These are phyloP conservation scores for Pipistrellus pygmaeus DNA, from an alignment of 2,797 vertebrate genomes.

Conservation along the genomic window DNA sequence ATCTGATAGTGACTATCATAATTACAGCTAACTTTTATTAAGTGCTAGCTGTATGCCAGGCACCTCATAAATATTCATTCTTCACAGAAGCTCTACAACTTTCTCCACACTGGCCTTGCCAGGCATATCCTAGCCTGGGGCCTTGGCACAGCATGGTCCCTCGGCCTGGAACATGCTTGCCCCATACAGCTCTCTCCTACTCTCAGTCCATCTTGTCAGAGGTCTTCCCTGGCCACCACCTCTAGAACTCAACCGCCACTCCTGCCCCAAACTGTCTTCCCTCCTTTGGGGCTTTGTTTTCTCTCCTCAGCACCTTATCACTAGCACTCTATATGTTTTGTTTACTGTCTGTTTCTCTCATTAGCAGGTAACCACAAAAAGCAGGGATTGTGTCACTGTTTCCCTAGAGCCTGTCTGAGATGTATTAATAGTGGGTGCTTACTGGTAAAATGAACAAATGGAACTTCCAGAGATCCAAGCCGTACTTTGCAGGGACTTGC, in stretches of 20 bases:
- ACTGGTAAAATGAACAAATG: not conserved
- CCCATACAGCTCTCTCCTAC: not conserved
- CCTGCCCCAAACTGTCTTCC: not conserved
- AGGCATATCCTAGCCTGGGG: not conserved
- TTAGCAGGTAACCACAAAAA: not conserved
- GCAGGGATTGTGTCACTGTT: not conserved
- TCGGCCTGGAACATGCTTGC: not conserved
- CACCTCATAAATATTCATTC: not conserved
- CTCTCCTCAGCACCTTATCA: not conserved
- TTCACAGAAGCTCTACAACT: not conserved
- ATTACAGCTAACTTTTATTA: not conserved
- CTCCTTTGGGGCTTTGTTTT: not conserved
- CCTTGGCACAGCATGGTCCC: not conserved
- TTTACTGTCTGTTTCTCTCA: not conserved
- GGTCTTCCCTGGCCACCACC: not conserved
- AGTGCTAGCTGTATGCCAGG: not conserved
- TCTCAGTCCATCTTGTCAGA: not conserved
- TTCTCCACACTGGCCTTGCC: not conserved
- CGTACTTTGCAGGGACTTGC: not conserved
- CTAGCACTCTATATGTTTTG: not conserved
- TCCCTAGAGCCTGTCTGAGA: not conserved
- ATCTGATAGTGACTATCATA: not conserved
- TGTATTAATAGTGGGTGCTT: not conserved
- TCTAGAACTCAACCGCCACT: not conserved
- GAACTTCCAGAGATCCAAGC: not conserved